These are phyloP conservation scores for Paguma larvata DNA, from an alignment of 2,797 vertebrate species.

Conservation along the genomic window DNA sequence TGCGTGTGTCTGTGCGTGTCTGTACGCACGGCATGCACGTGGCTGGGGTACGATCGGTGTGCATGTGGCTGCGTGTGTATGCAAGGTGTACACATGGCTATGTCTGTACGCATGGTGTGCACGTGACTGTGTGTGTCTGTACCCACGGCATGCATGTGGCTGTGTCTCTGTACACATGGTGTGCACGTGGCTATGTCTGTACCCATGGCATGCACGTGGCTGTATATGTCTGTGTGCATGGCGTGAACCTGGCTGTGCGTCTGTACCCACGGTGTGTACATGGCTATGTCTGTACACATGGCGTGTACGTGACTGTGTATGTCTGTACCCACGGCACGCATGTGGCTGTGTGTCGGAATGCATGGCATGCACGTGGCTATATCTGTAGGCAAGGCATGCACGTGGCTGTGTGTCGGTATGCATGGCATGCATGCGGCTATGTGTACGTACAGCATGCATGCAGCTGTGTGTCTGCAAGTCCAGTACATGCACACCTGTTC, in stretches of 20 bases:
- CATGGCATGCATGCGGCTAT: too few relatives aligned
- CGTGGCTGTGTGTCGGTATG: background rate
- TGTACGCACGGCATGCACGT: background rate
- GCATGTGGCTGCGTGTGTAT: background rate
- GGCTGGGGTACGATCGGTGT: too few relatives aligned
- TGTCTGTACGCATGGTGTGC: background rate
- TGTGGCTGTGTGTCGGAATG: background rate
- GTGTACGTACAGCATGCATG: background rate
- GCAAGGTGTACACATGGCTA: too few relatives aligned
- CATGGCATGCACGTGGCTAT: too few relatives aligned
- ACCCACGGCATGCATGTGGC: fast-evolving
- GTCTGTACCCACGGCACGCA: fast-evolving
- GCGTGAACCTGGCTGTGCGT: background rate
- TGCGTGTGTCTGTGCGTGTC: background rate
- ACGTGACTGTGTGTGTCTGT: background rate
- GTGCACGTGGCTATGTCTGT: background rate
- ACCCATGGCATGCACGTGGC: background rate
- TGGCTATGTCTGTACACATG: background rate
- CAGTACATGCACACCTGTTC: background rate
- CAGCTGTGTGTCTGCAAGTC: background rate
- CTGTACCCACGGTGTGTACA: too few relatives aligned
- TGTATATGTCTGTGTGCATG: background rate
- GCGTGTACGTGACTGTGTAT: background rate
- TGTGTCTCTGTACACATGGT: background rate
- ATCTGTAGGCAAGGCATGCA: background rate